Base-by-base conservation (phyloP, 2,888 invertebrate genomes). In the Entomobrya proxima region DNA sequence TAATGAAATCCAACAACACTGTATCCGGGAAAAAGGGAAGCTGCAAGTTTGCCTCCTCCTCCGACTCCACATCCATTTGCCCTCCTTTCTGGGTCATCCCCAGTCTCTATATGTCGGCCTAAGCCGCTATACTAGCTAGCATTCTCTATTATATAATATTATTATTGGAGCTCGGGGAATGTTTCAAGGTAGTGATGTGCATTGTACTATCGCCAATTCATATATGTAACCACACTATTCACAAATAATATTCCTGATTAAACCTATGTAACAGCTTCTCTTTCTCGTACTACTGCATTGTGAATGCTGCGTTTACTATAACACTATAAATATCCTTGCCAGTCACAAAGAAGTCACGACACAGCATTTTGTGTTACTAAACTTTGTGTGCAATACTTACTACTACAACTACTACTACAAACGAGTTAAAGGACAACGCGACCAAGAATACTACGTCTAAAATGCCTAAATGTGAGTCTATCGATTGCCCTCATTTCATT, bases 401-500 rank as follows among this genome's bases (percentile, higher is more conserved):
- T 67, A 58, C 58, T 55, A 24, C 55, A 27, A 58, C 15, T 30
- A 67, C 67, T 67, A 61, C 35, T 21, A 69, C n/a, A 37, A n/a
- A 74, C 15, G 35, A 47, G 7, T 44, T 61, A 77, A 77, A 77
- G 30, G 77, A 75, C 81, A 55, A 82, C 72, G 35, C 52, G 81
- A 76, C 76, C 44, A 69, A 58, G 76, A 67, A 85, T 84, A 75
- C n/a, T 80, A 75, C 30, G 35, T 55, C 24, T 27, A 3, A 50
- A 79, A 77, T 86, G 47, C 86, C 86, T 81, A 86, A 75, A 81
- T 81, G 77, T 50, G 75, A 67, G 75, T 88, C 83, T 88, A 88
- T 84, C 84, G 86, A 88, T 86, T 88, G 87, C 83, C 87, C 87
- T 88, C 83, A 86, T 88, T 88, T 83, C 84, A 88, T 87, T 86